Percentiles rank a stretch among this genome's conserved stretches.
phyloP scores from a whole-genome alignment of 2,888 invertebrate species.

The Amorpha juglandis region DNA sequence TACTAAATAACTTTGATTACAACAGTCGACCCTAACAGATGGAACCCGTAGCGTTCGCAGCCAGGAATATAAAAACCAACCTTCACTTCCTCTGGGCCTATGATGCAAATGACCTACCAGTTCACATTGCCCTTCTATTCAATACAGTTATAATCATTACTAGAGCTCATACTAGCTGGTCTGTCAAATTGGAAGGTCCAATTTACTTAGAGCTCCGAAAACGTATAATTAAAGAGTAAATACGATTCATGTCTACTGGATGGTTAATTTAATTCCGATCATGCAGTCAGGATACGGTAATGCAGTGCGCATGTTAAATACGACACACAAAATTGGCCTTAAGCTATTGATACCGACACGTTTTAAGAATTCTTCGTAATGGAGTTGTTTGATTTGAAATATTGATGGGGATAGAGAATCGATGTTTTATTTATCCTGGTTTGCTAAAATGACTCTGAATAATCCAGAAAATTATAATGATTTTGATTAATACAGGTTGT shows the following conservation, averaged over 20 bases:
- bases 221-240: not conserved
- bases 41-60: slow-evolving; percentile 12
- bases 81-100: slow-evolving; percentile 55
- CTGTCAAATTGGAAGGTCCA: slow-evolving; percentile 32
- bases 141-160: not conserved
- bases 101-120: slow-evolving; percentile 52
- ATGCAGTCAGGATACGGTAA: slow-evolving; percentile 58
- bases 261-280: slow-evolving; percentile 55
- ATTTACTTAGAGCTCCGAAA: slow-evolving; percentile 37
- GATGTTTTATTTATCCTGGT: no score
- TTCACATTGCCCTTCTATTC: not conserved
- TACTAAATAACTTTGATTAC: slow-evolving; percentile 1
- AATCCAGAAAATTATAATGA: no score
- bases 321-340: slow-evolving; percentile 62
- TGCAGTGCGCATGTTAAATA: slow-evolving; percentile 59
- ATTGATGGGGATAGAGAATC: not conserved
- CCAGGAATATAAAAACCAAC: slow-evolving; percentile 42
- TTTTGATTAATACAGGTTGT: no score
- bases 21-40: not conserved
- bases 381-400: slow-evolving; percentile 4
- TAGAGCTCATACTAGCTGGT: not conserved
- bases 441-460: no score
- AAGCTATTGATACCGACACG: slow-evolving; percentile 45
- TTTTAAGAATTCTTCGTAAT: slow-evolving; percentile 42
- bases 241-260: slow-evolving; percentile 40